These are phyloP conservation scores for Dolichotis patagonum DNA, from an alignment of 2,113 vertebrate species.

Conservation along the genomic window DNA sequence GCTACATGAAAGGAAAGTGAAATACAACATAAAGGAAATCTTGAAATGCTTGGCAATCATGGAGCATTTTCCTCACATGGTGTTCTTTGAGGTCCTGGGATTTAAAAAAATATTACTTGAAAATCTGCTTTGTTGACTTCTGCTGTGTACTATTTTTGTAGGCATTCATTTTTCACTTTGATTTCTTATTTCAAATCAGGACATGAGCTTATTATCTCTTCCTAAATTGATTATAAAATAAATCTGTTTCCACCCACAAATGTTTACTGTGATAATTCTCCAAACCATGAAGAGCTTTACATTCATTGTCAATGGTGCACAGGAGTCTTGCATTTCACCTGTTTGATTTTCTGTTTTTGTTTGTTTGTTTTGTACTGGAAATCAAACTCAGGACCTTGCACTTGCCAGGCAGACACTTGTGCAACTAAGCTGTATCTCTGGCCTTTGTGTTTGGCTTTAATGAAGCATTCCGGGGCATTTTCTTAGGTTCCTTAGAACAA, in stretches of 20 bases:
- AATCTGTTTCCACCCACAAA: not conserved
- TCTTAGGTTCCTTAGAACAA: not conserved
- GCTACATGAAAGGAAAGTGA: not conserved
- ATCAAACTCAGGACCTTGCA: too few relatives aligned
- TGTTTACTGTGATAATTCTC: not conserved
- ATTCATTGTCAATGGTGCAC: not conserved
- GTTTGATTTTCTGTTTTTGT: too few relatives aligned
- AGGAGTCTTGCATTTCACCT: not conserved
- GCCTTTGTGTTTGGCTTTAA: not conserved
- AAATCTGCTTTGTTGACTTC: not conserved
- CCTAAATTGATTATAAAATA: not conserved
- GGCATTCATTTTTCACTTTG: not conserved
- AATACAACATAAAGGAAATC: not conserved
- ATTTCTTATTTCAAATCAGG: not conserved
- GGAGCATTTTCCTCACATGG: not conserved
- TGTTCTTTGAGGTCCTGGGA: not conserved
- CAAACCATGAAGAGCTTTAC: not conserved
- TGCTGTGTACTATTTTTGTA: not conserved
- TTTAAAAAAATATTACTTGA: not conserved
- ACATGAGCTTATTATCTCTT: not conserved
- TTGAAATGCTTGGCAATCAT: not conserved
- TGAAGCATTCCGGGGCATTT: not conserved
- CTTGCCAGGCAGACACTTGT: too few relatives aligned
- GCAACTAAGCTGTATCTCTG: too few relatives aligned
- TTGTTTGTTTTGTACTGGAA: too few relatives aligned